Conservation (phyloP, 2,113 vertebrate species). For the Cephalopterus ornatus region DNA sequence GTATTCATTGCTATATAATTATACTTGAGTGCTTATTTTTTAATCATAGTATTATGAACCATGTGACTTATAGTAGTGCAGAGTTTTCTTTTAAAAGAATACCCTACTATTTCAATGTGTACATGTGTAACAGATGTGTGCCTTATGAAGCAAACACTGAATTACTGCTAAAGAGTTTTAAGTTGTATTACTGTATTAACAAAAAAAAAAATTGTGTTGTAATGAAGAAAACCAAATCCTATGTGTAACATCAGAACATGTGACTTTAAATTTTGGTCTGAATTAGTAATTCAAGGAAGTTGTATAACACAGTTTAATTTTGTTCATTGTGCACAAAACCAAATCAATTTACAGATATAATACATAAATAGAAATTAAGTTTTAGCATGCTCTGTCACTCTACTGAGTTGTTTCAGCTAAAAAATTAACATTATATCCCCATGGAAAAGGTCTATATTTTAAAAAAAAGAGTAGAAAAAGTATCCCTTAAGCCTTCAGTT, state of each 20-base stretch:
- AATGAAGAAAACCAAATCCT: not conserved
- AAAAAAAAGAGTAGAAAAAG: not conserved
- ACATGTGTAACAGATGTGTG: not conserved
- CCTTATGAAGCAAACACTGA: not conserved
- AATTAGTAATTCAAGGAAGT: not conserved
- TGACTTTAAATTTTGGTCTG: not conserved
- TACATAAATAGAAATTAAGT: not conserved
- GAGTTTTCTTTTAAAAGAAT: not conserved
- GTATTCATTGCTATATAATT: not conserved
- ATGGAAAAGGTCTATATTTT: not conserved
- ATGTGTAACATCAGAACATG: not conserved
- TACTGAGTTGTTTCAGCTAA: not conserved
- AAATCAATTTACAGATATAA: not conserved
- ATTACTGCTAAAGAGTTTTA: not conserved
- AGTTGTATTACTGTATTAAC: not conserved
- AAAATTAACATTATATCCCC: not conserved
- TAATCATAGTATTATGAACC: not conserved
- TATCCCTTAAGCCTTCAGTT: not conserved
- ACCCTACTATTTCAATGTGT: not conserved
- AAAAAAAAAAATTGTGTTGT: not conserved
- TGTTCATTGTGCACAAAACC: not conserved
- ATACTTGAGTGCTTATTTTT: not conserved
- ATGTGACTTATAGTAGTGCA: not conserved
- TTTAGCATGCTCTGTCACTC: not conserved
- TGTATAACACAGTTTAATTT: not conserved